Conservation (phyloP, 2,888 invertebrate genomes). For the Cremastinae sp. region DNA sequence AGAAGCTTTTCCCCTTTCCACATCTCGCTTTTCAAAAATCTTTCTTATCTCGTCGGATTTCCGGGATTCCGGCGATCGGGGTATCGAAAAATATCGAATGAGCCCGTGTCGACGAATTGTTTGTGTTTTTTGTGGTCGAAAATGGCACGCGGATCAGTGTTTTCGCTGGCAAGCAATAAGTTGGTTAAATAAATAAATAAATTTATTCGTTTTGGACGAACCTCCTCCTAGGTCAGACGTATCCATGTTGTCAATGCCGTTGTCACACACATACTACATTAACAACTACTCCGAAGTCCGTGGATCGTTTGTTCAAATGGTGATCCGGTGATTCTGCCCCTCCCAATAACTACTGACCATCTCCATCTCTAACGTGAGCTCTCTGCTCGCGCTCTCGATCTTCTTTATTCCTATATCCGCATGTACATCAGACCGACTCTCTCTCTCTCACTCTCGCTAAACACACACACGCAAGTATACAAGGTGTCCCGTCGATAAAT, state of each 20-base stretch:
- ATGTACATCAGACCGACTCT: too few relatives aligned
- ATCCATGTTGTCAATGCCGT: slow-evolving; percentile 81
- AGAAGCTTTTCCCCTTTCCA: not conserved
- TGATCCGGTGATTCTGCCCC: slow-evolving; percentile 67
- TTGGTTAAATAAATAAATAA: slow-evolving; percentile 39
- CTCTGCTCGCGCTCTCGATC: slow-evolving; percentile 1
- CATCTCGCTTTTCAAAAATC: not conserved
- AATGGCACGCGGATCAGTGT: too few relatives aligned
- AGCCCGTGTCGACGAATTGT: not conserved
- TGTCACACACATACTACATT: slow-evolving; percentile 81
- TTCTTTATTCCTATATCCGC: slow-evolving; percentile 57
- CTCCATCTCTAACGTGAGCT: slow-evolving; percentile 35
- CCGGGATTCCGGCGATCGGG: not conserved
- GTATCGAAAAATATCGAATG: too few relatives aligned
- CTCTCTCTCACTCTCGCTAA: too few relatives aligned
- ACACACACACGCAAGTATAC: too few relatives aligned
- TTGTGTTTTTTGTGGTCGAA: not conserved
- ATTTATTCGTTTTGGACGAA: slow-evolving; percentile 70
- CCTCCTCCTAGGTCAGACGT: slow-evolving; percentile 80
- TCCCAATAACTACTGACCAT: slow-evolving; percentile 46
- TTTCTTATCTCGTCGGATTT: not conserved
- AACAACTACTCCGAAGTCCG: slow-evolving; percentile 80
- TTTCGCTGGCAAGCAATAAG: too few relatives aligned
- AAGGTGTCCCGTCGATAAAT: too few relatives aligned
- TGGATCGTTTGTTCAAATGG: slow-evolving; percentile 79